A percentile compares a stretch with the other conserved stretches of the same genome.
These are phyloP conservation scores for Sebastes itinus DNA, from an alignment of 2,797 vertebrate species.

Conservation along the genomic window DNA sequence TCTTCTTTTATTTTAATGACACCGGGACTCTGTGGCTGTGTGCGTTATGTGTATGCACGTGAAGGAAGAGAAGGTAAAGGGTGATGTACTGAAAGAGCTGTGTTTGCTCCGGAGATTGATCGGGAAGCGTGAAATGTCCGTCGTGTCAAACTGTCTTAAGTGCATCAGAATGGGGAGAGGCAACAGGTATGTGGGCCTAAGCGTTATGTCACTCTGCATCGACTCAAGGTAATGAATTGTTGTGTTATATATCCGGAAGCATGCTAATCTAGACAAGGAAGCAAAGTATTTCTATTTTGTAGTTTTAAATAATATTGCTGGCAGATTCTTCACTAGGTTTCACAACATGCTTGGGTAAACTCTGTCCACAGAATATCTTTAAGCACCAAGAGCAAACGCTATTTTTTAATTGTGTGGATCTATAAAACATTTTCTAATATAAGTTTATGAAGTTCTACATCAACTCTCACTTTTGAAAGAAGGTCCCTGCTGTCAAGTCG, in stretches of 20 bases:
- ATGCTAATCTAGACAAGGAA: neutral
- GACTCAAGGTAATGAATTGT: neutral
- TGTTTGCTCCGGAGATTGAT: constrained; percentile 41
- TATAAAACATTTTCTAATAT: neutral
- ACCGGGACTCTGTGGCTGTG: neutral
- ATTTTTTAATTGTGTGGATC: neutral
- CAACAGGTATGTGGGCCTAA: constrained; percentile 58
- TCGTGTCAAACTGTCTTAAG: constrained; percentile 67
- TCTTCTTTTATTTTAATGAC: constrained; percentile 17
- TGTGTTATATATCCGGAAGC: neutral
- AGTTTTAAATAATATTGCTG: neutral
- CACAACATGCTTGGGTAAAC: neutral
- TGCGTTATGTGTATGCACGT: constrained; percentile 68
- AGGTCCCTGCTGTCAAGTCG: neutral
- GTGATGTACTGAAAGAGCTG: constrained; percentile 38
- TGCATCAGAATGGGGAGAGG: constrained; percentile 66
- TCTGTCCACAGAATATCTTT: neutral
- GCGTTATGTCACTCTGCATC: neutral
- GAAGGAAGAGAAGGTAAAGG: constrained; percentile 40
- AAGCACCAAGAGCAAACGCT: neutral
- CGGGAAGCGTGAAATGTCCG: constrained; percentile 69
- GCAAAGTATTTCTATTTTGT: neutral
- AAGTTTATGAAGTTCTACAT: neutral
- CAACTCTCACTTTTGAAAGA: neutral
- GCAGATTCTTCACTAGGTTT: neutral